Evolutionary conservation across 2,113 vertebrate species (phyloP).

Genomic region (Gallinago media): DNA sequence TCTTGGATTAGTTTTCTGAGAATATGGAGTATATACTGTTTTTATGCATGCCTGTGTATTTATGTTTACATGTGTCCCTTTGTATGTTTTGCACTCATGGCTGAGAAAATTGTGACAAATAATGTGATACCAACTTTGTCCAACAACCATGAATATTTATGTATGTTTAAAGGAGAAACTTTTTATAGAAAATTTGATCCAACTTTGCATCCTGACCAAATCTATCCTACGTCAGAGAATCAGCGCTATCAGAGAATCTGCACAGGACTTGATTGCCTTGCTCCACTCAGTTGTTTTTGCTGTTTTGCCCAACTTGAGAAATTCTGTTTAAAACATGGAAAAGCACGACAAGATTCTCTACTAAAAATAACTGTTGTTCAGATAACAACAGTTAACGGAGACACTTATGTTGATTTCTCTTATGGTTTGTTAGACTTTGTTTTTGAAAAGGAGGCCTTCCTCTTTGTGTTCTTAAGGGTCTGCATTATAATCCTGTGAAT

Average conservation of each 20-base stretch:
- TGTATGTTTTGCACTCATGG: not conserved
- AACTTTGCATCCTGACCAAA: not conserved
- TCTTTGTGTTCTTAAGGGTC: not conserved
- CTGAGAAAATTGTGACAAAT: not conserved
- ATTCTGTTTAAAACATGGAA: not conserved
- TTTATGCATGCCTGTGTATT: not conserved
- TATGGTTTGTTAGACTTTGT: accelerated
- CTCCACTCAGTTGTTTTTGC: not conserved
- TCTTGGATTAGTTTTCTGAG: not conserved
- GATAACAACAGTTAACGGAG: not conserved
- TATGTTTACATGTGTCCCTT: not conserved
- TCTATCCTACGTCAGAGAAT: not conserved
- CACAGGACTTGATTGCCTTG: not conserved
- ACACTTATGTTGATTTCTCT: not conserved
- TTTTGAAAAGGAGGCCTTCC: not conserved
- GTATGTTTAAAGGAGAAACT: not conserved
- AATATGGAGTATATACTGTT: not conserved
- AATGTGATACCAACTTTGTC: not conserved
- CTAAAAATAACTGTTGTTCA: not conserved
- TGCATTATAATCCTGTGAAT: not conserved
- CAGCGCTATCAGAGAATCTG: not conserved
- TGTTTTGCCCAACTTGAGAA: not conserved
- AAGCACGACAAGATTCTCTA: not conserved
- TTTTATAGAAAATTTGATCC: not conserved
- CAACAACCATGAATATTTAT: not conserved